Evolutionary conservation across 1,140 invertebrate species (phyloP), one percentile per base, ranked within the genome.

Genomic region (Drosophila bifasciata): DNA sequence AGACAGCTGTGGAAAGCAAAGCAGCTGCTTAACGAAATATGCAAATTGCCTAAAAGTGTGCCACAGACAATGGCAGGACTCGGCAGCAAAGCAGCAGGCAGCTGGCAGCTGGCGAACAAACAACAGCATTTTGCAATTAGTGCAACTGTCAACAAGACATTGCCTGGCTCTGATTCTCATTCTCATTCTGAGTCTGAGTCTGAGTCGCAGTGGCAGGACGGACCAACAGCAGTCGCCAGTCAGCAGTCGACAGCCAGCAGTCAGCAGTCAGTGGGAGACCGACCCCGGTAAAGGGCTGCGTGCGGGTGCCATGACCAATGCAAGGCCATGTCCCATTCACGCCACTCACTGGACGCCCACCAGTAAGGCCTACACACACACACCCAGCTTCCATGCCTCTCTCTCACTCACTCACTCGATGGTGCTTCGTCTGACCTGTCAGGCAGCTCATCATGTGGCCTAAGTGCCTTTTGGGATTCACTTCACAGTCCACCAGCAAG

Each of bases 121-220:
- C 80, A 85, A 84, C 80, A 85, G 81, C 76, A 80, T 85, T 85
- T 86, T 64, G 80, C 81, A 85, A 86, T 85, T 85, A 85, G 80
- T 85, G 80, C 81, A 85, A 85, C 81, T 86, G 80, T 85, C 80
- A 86, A 80, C 80, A 80, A 39, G 76, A 70, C 60, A 36, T 21
- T 56, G 45, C 48, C 64, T 57, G 46, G 58, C 58, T 46, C 39
- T 52, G 45, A 28, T 21, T 7, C 58, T 15, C 36, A 67, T 19
- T 46, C 61, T 21, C 3, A 21, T 21, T 39, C 57, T 32, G 40
- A 46, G 3, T 23, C 21, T 16, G 32, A 36, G 15, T 17, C 59
- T 8, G 7, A 28, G 25, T 28, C 0, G 8, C 25, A 8, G 25
- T 28, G 8, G 7, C 25, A 28, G 8, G 1, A 2, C 25, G 52